Conservation (phyloP, 2,888 invertebrate genomes). For the Steinernema scapterisci region DNA sequence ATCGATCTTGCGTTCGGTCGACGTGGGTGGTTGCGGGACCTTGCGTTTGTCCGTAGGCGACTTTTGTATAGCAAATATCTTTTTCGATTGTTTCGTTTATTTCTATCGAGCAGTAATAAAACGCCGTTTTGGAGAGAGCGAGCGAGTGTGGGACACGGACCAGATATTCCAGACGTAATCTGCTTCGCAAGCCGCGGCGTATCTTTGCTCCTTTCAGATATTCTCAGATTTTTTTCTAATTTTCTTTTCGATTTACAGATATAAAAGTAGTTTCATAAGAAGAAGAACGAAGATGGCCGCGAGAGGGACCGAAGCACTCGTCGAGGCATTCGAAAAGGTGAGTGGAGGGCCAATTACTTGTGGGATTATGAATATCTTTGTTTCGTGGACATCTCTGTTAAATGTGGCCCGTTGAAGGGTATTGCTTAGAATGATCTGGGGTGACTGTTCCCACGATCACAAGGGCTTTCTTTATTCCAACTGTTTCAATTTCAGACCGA, state of each 20-base stretch:
- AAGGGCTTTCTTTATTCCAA: no score
- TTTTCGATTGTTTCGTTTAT: background rate
- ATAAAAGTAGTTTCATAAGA: background rate
- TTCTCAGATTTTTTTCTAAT: background rate
- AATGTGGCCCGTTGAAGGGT: no score
- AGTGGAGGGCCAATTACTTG: background rate
- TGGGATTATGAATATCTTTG: no score
- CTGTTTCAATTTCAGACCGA: slow-evolving; percentile 56
- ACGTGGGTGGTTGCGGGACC: slow-evolving; percentile 13
- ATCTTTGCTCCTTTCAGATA: background rate
- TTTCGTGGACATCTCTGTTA: no score
- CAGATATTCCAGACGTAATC: slow-evolving; percentile 6
- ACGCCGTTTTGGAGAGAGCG: background rate
- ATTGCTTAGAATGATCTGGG: no score
- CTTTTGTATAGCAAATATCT: slow-evolving; percentile 9
- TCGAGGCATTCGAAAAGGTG: slow-evolving; percentile 22
- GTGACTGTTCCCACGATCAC: no score
- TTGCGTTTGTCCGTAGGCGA: slow-evolving; percentile 1
- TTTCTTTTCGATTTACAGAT: background rate
- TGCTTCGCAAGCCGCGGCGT: slow-evolving; percentile 1
- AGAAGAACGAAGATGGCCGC: background rate
- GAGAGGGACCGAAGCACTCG: slow-evolving; percentile 26
- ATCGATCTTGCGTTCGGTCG: background rate
- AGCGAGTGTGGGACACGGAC: background rate
- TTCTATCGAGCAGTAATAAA: background rate